Evolutionary conservation across 1,140 invertebrate species (phyloP), one percentile per base, ranked within the genome.

Genomic region (Nomia melanderi): DNA sequence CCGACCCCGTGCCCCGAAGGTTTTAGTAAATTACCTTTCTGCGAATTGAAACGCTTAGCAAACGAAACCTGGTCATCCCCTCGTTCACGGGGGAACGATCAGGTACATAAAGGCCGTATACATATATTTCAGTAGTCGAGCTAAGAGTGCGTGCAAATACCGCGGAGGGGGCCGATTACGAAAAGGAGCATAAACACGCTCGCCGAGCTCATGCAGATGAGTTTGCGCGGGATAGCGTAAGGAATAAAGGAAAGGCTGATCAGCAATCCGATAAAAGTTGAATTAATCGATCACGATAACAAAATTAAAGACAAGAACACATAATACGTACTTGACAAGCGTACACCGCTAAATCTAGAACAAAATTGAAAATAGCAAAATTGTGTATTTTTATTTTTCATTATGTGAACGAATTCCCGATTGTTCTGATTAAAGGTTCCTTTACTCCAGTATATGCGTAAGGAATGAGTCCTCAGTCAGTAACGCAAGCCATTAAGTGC

Each of bases 41-140:
- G 75, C 59, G 74, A 83, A 83, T 77, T 82, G 80, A 78, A 83
- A 83, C 81, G 81, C 82, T 82, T 78, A 83, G 75, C 75, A 81
- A 78, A 70, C 70, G 64, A 50, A 83, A 82, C 71, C 79, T 78
- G 75, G 77, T 82, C 79, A 74, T 82, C 69, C 67, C 71, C 53
- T 70, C 65, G 74, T 70, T 31, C 69, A 60, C 41, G 53, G 65
- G 70, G 66, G 66, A 62, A 78, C 50, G 69, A 72, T 44, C 50
- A 33, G 25, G 56, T 60, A 60, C 65, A 70, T 77, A 77, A 72
- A 44, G 69, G 23, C 27, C 27, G 66, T 67, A 56, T 29, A 23
- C 62, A 71, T 63, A 56, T 77, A 71, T 72, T 64, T 57, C 69
- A 62, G 60, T 57, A 11, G 59, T 72, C 20, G 69, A 77, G 69